Evolutionary conservation across 2,888 invertebrate species (phyloP).

Genomic region (Osedax fenrisi): DNA sequence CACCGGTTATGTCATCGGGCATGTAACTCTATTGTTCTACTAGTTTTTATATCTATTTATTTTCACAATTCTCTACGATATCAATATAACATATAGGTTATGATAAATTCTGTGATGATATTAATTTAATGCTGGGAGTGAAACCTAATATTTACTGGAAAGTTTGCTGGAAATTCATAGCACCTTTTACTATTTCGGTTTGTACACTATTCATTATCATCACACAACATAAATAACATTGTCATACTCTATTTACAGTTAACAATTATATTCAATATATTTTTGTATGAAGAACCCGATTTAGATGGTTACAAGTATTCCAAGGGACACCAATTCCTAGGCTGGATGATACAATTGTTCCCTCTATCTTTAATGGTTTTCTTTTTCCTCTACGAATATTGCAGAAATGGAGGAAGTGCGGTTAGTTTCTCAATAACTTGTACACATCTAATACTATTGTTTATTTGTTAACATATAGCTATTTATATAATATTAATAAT

Average conservation of each 20-base stretch:
- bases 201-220: no score
- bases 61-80: no score
- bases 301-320: constrained; percentile 44
- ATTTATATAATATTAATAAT: no score
- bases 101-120: constrained; percentile 44
- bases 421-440: not conserved
- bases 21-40: no score
- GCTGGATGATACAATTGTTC: constrained; percentile 49
- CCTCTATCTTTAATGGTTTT: constrained; percentile 45
- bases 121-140: constrained; percentile 46
- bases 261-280: constrained; percentile 42
- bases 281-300: constrained; percentile 42
- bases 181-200: constrained; percentile 45
- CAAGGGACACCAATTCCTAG: constrained; percentile 42
- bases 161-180: constrained; percentile 44
- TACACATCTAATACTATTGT: no score
- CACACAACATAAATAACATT: no score
- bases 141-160: constrained; percentile 46
- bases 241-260: no score
- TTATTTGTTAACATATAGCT: no score
- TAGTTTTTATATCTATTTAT: no score
- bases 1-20: no score
- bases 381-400: constrained; percentile 44
- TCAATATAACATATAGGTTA: no score
- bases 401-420: constrained; percentile 40